Evolutionary conservation across 2,113 vertebrate genomes (phyloP).

Genomic region (Tinamus guttatus): DNA sequence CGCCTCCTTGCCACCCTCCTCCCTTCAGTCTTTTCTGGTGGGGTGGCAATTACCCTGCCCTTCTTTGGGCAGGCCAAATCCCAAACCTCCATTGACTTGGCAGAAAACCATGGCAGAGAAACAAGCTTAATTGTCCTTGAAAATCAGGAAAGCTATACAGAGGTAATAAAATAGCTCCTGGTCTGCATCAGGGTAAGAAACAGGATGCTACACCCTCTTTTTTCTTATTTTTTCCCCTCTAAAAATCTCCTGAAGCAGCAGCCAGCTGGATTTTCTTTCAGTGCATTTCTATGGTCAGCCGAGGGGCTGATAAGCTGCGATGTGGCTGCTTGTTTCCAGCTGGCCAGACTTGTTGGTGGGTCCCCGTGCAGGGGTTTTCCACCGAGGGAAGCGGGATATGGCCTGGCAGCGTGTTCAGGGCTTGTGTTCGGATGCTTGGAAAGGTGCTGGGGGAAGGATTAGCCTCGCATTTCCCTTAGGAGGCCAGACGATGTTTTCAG

Average conservation of each 20-base stretch:
- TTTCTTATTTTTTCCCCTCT: not conserved
- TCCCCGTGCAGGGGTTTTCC: not conserved
- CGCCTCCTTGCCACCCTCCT: not conserved
- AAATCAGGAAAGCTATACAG: not conserved
- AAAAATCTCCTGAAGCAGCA: constrained; percentile 11
- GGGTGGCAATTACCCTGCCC: not conserved
- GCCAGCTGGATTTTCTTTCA: constrained; percentile 20
- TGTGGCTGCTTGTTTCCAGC: constrained; percentile 1
- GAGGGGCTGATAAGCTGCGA: constrained; percentile 10
- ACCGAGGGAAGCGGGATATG: not conserved
- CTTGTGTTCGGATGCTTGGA: not conserved
- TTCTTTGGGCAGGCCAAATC: not conserved
- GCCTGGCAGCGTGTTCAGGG: not conserved
- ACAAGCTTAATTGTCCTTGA: constrained; percentile 13
- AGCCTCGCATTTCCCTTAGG: not conserved
- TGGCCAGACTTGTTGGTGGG: not conserved
- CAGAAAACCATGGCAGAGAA: not conserved
- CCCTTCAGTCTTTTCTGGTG: not conserved
- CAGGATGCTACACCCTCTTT: constrained; percentile 47
- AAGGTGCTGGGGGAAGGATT: not conserved
- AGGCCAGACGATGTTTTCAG: not conserved
- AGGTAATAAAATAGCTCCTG: constrained; percentile 2
- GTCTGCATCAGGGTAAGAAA: not conserved
- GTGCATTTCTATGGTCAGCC: not conserved
- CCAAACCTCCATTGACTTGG: not conserved